Evolutionary conservation across 2,888 invertebrate species (phyloP).

Genomic region (Arctia plantaginis): DNA sequence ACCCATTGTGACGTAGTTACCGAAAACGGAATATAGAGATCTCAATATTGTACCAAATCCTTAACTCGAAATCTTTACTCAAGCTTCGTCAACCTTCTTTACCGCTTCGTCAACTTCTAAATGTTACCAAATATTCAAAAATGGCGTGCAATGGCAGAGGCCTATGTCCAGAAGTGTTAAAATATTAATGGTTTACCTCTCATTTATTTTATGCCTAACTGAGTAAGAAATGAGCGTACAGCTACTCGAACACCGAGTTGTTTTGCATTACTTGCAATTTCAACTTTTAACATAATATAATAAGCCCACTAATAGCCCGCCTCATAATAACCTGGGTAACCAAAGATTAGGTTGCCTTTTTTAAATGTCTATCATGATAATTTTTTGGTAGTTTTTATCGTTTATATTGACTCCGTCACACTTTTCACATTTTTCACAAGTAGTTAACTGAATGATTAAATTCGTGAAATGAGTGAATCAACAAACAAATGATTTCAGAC

Average conservation of each 20-base stretch:
- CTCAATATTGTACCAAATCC: slow-evolving; percentile 9
- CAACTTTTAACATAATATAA: not conserved
- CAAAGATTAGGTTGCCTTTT: too few relatives aligned
- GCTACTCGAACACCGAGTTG: too few relatives aligned
- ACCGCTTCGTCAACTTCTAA: not conserved
- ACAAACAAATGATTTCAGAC: not conserved
- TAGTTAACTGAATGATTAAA: not conserved
- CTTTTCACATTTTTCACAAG: too few relatives aligned
- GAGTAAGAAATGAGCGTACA: not conserved
- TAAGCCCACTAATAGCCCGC: not conserved
- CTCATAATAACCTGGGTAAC: too few relatives aligned
- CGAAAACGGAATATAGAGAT: slow-evolving; percentile 7
- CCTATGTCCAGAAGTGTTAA: too few relatives aligned
- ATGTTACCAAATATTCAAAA: not conserved
- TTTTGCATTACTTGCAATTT: not conserved
- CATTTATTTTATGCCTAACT: not conserved
- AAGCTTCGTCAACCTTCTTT: too few relatives aligned
- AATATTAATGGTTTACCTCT: too few relatives aligned
- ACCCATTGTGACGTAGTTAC: slow-evolving; percentile 1
- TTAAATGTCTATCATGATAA: too few relatives aligned
- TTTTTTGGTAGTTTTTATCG: not conserved
- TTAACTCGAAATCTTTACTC: not conserved
- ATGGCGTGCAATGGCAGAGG: too few relatives aligned
- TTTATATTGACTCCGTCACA: too few relatives aligned
- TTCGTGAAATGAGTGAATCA: not conserved